Percentiles rank a stretch among this genome's conserved stretches.
phyloP scores from a whole-genome alignment of 2,113 vertebrate genomes.

The Plectropomus leopardus region DNA sequence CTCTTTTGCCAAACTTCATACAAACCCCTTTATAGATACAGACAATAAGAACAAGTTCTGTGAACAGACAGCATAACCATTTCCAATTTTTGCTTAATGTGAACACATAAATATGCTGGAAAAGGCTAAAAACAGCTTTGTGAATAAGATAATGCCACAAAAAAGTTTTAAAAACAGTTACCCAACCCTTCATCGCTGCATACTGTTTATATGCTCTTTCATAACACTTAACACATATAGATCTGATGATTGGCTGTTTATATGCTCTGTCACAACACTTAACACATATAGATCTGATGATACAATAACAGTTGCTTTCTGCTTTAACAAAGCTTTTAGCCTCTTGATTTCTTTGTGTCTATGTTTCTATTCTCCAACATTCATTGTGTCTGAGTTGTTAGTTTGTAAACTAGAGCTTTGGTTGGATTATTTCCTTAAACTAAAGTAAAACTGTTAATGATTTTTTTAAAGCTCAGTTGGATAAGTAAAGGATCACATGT shows the following conservation, averaged over 20 bases:
- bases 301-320: not conserved
- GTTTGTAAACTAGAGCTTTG: not conserved
- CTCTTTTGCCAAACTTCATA: too few species aligned
- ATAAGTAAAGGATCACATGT: not conserved
- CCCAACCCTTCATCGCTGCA: constrained; percentile 6
- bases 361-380: too few species aligned
- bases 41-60: too few species aligned
- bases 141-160: too few species aligned
- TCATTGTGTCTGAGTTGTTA: too few species aligned
- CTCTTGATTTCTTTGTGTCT: not conserved
- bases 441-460: not conserved
- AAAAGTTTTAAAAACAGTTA: too few species aligned
- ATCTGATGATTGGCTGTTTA: constrained; percentile 5
- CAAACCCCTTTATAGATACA: too few species aligned
- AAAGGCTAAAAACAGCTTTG: too few species aligned
- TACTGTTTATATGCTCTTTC: not conserved
- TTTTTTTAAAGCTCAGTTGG: not conserved
- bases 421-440: not conserved
- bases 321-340: not conserved
- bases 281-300: not conserved
- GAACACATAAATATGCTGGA: too few species aligned
- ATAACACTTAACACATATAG: not conserved
- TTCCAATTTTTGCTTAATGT: too few species aligned
- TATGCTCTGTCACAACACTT: not conserved
- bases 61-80: too few species aligned